Conservation (phyloP, 92 coral and sea anemone genomes). For the Epizoanthus fatuus region DNA sequence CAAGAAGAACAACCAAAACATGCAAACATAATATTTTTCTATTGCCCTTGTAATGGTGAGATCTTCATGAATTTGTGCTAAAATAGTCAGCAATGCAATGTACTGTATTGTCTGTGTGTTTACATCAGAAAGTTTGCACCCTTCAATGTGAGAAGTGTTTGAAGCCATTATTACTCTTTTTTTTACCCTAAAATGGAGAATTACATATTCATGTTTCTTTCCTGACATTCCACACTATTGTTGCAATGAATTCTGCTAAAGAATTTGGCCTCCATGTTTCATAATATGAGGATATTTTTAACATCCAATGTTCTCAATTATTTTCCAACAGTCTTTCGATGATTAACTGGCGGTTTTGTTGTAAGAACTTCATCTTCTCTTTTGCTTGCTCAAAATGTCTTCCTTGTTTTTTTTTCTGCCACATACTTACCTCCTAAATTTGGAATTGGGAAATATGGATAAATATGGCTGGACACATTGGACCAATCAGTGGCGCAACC, state of each 20-base stretch:
- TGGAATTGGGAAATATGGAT: constrained; percentile 38
- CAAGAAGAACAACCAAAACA: constrained; percentile 11
- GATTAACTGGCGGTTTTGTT: not conserved
- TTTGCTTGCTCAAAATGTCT: constrained; percentile 10
- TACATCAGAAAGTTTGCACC: not conserved
- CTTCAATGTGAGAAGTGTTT: too few species aligned
- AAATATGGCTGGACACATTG: constrained; percentile 45
- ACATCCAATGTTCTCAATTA: not conserved
- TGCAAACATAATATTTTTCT: not conserved
- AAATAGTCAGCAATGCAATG: not conserved
- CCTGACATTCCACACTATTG: not conserved
- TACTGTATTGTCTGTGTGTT: not conserved
- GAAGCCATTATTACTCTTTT: too few species aligned
- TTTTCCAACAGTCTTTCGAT: not conserved
- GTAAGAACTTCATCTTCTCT: not conserved
- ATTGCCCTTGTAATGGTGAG: not conserved
- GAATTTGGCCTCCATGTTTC: constrained; percentile 1
- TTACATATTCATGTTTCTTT: not conserved
- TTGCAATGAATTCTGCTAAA: not conserved
- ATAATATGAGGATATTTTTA: not conserved
- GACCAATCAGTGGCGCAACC: constrained; percentile 38
- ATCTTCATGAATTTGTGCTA: not conserved
- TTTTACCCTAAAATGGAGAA: not conserved
- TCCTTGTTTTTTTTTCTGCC: constrained; percentile 18
- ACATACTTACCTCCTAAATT: constrained; percentile 52